Conservation (phyloP, 2,888 invertebrate species). For the Drosophila stalkeri region DNA sequence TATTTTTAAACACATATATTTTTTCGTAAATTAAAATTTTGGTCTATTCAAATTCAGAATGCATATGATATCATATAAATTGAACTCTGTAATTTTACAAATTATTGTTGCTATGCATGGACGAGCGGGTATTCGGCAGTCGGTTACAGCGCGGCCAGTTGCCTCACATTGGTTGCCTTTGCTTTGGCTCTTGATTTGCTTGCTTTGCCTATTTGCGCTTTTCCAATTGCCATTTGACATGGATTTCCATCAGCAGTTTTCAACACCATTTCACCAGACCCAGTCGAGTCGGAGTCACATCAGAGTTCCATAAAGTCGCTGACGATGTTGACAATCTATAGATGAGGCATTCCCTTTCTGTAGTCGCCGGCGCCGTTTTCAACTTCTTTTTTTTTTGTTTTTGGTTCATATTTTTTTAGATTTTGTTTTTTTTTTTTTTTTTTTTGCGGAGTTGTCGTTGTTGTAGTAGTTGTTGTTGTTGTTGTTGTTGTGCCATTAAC, state of each 20-base stretch:
- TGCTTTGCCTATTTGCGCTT: slow-evolving; percentile 57
- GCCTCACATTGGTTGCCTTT: slow-evolving; percentile 21
- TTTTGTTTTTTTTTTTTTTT: background rate
- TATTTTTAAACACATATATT: background rate
- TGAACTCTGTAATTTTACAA: background rate
- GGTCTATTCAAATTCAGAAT: too few species aligned
- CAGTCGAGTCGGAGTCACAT: background rate
- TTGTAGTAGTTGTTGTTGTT: slow-evolving; percentile 29
- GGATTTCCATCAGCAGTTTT: slow-evolving; percentile 59
- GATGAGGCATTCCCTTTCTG: slow-evolving; percentile 41
- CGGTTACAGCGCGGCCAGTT: background rate
- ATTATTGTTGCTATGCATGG: background rate
- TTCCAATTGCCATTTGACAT: slow-evolving; percentile 59
- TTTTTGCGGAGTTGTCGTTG: slow-evolving; percentile 32
- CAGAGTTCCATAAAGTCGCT: slow-evolving; percentile 14
- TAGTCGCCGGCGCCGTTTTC: slow-evolving; percentile 40
- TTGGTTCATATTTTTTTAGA: slow-evolving; percentile 6
- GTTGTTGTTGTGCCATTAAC: slow-evolving; percentile 70
- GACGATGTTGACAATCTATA: slow-evolving; percentile 59
- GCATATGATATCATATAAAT: background rate
- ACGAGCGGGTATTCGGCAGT: background rate
- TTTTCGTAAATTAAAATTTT: too few species aligned
- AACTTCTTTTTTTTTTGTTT: background rate
- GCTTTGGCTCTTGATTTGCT: slow-evolving; percentile 52
- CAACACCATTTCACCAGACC: slow-evolving; percentile 46